Conservation (phyloP, 2,113 vertebrate species). For the Pterocles gutturalis region DNA sequence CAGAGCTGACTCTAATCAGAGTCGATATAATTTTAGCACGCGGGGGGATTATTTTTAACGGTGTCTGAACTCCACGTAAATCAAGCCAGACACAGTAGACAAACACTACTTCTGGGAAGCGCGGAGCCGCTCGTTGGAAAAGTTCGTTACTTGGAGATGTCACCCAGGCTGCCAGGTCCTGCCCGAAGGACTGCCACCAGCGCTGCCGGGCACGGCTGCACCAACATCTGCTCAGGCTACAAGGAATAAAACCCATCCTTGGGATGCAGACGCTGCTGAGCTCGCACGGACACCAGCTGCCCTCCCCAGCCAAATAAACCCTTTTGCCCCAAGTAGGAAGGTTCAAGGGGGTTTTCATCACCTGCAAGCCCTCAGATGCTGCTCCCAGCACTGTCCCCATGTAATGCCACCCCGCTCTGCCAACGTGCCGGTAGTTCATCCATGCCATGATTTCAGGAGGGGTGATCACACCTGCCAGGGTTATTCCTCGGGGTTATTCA, state of each 20-base stretch:
- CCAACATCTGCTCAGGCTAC: not conserved
- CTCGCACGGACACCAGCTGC: not conserved
- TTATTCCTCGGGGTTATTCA: not conserved
- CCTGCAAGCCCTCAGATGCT: rapidly evolving
- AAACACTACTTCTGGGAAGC: not conserved
- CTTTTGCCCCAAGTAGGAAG: not conserved
- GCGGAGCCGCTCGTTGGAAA: not conserved
- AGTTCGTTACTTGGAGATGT: rapidly evolving
- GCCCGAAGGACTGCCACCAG: not conserved
- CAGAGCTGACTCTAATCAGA: not conserved
- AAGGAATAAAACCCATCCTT: not conserved
- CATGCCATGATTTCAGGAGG: rapidly evolving
- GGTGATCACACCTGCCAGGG: not conserved
- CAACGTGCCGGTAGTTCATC: not conserved
- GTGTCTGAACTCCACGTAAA: not conserved
- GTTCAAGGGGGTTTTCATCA: not conserved
- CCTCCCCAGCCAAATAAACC: not conserved
- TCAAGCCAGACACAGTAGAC: not conserved
- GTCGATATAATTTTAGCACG: not conserved
- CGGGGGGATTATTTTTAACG: not conserved
- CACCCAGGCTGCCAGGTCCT: not conserved
- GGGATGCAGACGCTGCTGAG: rapidly evolving
- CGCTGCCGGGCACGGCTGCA: not conserved
- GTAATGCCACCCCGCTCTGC: not conserved
- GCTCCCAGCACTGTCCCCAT: not conserved